Base-by-base conservation (phyloP, 2,797 vertebrate genomes). In the Harpagifer antarcticus region DNA sequence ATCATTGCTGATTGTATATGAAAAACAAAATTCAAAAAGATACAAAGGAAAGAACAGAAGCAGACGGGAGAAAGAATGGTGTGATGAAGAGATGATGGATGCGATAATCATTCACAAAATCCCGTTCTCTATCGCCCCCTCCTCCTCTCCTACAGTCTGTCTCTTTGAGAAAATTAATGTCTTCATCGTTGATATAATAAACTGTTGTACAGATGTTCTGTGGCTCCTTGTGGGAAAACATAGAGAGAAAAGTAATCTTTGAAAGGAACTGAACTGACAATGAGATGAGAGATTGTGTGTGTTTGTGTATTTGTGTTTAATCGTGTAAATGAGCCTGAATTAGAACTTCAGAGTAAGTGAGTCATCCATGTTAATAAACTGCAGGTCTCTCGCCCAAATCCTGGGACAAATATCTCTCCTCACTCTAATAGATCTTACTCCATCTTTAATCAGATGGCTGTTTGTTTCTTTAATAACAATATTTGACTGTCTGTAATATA, bases 391-490 rank as follows among this genome's bases (percentile, higher is more conserved):
- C 1, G 1, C 19, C 44, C 54, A 43, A 31, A 79, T 79, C 78
- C 33, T 16, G 65, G 57, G 76, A 66, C 67, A 9, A 15, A 47
- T 42, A 47, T 45, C 40, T 69, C 67, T 63, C 52, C 49, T 76
- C 5, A 42, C 73, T 74, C 59, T 71, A 59, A 86, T 73, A 79
- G 60, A 84, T 83, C 76, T 70, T 27, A 58, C 45, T 47, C 48
- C 49, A 20, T 66, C 74, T 81, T 72, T 59, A 55, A 82, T 87
- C 81, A 85, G 62, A 44, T 43, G 45, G 64, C 49, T 83, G 77
- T 86, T 91, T 88, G 79, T 89, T 86, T 86, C 76, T 53, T 82
- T 60, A 82, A 80, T 83, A 74, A 76, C 82, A 83, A 48, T 17
- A 37, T 66, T 71, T 73, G 67, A 72, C 33, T 9, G 33, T 61